Conservation (phyloP, 1,140 invertebrate species). For the Apis mellifera region Amel_HAv3.1 CM009939.2:9271001-9271500, state of each 20-base stretch:
- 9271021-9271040: conserved; percentile 13
- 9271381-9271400: neutral
- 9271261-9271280: neutral
- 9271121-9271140: neutral
- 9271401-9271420: neutral
- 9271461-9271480: neutral
- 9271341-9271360: neutral
- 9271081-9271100: neutral
- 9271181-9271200: neutral
- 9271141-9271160: conserved; percentile 13
- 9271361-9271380: conserved; percentile 21
- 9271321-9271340: neutral
- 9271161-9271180: neutral
- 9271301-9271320: neutral
- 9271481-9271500: neutral
- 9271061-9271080: conserved; percentile 24
- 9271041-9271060: conserved; percentile 36
- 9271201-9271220: neutral
- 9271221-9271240: neutral
- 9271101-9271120: no score
- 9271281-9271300: neutral
- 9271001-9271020: conserved; percentile 30
- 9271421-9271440: neutral
- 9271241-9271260: neutral
- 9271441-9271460: neutral